Evolutionary conservation across 2,113 vertebrate species (phyloP).

Genomic region (Antennarius striatus): DNA sequence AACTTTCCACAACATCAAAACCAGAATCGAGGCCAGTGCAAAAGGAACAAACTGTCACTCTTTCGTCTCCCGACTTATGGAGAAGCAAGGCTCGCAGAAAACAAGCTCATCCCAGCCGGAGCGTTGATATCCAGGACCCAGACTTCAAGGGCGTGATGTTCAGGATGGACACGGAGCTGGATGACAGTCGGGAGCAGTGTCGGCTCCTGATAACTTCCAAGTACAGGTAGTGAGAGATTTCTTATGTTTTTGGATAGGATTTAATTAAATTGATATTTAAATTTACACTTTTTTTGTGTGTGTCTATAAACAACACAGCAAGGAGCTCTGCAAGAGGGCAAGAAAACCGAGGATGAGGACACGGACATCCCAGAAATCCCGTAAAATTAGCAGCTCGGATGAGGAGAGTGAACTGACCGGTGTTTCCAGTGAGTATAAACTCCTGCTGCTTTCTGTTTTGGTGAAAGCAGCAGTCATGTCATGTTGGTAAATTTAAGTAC

Average conservation of each 20-base stretch:
- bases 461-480: no score
- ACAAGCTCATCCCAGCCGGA: conserved; percentile 78
- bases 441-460: neutral
- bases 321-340: conserved; percentile 51
- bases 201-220: conserved; percentile 81
- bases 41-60: neutral
- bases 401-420: conserved; percentile 69
- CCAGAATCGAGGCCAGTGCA: conserved; percentile 17
- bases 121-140: conserved; percentile 79
- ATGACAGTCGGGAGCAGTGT: conserved; percentile 68
- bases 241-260: neutral
- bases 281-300: neutral
- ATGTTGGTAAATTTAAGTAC: no score
- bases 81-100: conserved; percentile 78
- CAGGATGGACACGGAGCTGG: conserved; percentile 78
- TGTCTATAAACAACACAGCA: conserved; percentile 45
- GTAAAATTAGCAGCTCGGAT: conserved; percentile 75
- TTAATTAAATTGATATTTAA: neutral
- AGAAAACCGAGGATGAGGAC: conserved; percentile 55
- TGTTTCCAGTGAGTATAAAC: conserved; percentile 64
- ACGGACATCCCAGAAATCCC: conserved; percentile 55
- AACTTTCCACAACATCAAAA: conserved; percentile 30
- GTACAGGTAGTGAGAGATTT: conserved; percentile 79
- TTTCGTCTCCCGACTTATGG: neutral
- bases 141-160: conserved; percentile 84